Evolutionary conservation across 2,888 invertebrate species (phyloP), one percentile per base, ranked within the genome.

Genomic region (Drepanosiphum platanoidis): DNA sequence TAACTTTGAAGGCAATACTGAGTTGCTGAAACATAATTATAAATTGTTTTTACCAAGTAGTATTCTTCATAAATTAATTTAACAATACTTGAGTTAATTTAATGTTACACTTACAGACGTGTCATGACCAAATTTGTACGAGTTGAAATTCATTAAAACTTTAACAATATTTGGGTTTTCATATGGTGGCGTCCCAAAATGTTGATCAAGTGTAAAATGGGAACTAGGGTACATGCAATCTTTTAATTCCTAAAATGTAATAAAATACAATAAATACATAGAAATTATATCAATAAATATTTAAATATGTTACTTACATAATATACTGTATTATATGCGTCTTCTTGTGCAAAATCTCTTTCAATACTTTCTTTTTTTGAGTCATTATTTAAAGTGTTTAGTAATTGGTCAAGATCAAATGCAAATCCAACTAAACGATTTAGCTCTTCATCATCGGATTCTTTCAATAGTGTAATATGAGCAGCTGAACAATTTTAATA

Each of bases 401-500:
- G 97, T 86, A 98, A 93, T 89, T 97, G 97, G 89, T 98, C 98
- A 68, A 97, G 95, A 90, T 98, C 98, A 18, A 97, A 96, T 22
- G 97, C 96, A 88, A 97, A 97, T 0, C 96, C 94, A 0, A 98
- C 91, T n/a, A 98, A 90, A 82, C 95, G 92, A 89, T 98, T 96
- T 87, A 97, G 91, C 88, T 97, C 96, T 0, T 95, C 93, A 72
- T 95, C 95, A 0, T 93, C 92, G 75, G 95, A 92, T 0, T 92
- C 92, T 88, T 94, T 93, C 71, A 97, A 90, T 88, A 97, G 97
- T 0, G 94, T 93, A 27, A 96, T 94, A 90, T 98, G 97, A 88
- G 92, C 92, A 88, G 95, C 96, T 94, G 89, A 7, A 87, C 83
- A 86, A 80, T 32, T 46, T 68, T n/a, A 27, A 61, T 32, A 46